These are phyloP conservation scores for Drosophila lacteicornis DNA, from an alignment of 1,140 invertebrate species.

Conservation along the genomic window DNA sequence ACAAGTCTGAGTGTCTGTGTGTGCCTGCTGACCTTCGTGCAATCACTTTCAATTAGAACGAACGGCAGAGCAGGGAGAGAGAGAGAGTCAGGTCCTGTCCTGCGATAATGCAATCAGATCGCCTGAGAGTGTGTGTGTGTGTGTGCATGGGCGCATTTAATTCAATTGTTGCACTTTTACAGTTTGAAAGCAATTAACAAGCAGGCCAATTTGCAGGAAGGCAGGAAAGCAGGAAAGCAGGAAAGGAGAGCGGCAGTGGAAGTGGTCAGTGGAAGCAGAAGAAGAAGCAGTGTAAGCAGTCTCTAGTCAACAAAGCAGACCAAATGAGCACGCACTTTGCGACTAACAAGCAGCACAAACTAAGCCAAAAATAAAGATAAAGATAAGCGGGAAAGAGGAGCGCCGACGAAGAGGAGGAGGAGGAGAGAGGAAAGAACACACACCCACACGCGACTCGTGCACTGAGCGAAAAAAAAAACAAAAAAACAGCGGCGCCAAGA, in stretches of 20 bases:
- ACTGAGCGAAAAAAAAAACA: conserved; percentile 6
- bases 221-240: neutral
- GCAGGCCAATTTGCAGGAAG: conserved; percentile 24
- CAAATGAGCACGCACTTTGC: conserved; percentile 72
- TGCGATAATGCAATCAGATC: conserved; percentile 51
- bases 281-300: conserved; percentile 21
- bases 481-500: conserved; percentile 77
- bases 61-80: neutral
- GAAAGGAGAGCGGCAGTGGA: conserved; percentile 2
- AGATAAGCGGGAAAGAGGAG: conserved; percentile 25
- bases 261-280: conserved; percentile 16
- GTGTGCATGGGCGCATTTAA: conserved; percentile 6
- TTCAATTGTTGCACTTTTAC: conserved; percentile 32
- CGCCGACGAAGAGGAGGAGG: conserved; percentile 1
- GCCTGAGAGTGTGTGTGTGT: neutral
- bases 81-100: conserved; percentile 31
- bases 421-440: neutral
- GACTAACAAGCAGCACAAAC: conserved; percentile 68
- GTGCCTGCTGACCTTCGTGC: conserved; percentile 66
- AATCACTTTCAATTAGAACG: conserved; percentile 66
- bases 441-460: conserved; percentile 2
- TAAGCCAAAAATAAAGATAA: conserved; percentile 56
- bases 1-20: conserved; percentile 14
- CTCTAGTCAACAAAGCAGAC: conserved; percentile 78
- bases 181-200: conserved; percentile 40